phyloP scores from a whole-genome alignment of 2,797 vertebrate species.

The Limosa lapponica region DNA sequence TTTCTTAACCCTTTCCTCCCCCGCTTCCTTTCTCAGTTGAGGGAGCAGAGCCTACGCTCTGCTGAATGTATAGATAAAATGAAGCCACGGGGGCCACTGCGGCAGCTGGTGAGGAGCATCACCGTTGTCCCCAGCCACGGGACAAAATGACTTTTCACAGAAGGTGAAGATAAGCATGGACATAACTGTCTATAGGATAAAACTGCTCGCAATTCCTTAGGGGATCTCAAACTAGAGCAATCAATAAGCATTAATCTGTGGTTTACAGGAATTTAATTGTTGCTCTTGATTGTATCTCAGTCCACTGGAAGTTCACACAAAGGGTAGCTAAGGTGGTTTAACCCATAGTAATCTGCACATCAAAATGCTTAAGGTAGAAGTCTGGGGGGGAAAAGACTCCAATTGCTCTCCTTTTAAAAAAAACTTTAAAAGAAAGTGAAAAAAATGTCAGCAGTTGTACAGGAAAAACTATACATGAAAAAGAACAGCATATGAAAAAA shows the following conservation, averaged over 20 bases:
- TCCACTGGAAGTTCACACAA: not conserved
- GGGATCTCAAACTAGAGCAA: not conserved
- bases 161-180: not conserved
- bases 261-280: not conserved
- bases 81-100: not conserved
- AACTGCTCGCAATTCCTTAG: not conserved
- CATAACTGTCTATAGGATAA: not conserved
- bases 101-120: not conserved
- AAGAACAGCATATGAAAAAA: not conserved
- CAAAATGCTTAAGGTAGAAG: not conserved
- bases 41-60: not conserved
- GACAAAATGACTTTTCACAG: not conserved
- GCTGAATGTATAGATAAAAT: not conserved
- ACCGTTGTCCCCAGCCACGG: accelerated
- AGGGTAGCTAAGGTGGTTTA: not conserved
- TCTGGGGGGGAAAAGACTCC: accelerated
- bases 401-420: not conserved
- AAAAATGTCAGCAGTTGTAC: not conserved
- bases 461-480: not conserved
- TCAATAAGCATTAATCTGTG: not conserved
- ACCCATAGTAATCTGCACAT: not conserved
- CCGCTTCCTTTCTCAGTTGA: not conserved
- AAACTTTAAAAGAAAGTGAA: not conserved
- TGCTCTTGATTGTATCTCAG: not conserved
- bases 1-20: not conserved